Evolutionary conservation across 2,888 invertebrate genomes (phyloP), one percentile per base, ranked within the genome.

Genomic region (Eledone cirrhosa): DNA sequence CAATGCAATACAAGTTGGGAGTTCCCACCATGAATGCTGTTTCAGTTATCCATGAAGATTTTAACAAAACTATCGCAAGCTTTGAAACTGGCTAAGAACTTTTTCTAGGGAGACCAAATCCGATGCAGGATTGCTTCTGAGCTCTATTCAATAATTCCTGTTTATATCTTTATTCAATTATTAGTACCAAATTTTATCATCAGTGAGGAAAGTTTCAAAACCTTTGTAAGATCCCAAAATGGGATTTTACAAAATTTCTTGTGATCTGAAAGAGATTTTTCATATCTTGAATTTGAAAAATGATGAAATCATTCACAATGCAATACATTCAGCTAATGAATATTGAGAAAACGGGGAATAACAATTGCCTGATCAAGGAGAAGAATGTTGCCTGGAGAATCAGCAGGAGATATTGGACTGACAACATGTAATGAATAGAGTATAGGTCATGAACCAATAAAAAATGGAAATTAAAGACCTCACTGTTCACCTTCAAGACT

Each of bases 281-380:
- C 22, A 76, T 22, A 76, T 48, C 14, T 76, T 48, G 13, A 0
- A 48, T 76, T 76, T 47, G 76, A 69, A 69, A 69, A 69, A 69
- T 69, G 14, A 69, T 31, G 69, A 69, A 69, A 27, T 67, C n/a
- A 67, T 67, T 27, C 67, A 67, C 67, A 67, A 67, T 24, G 67
- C 67, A 19, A 67, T 67, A n/a, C 67, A 67, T 67, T 67, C 14
- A 67, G 69, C 69, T 27, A 69, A 69, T 69, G 69, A 69, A 69
- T 69, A n/a, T 69, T 69, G 27, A 24, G 27, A 29, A 69, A 69
- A 69, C 8, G 29, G 24, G 24, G 69, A 19, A 69, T 69, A 69
- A 5, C 69, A 69, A 69, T 69, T 69, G 69, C 29, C 14, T 27
- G 19, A 69, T 24, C 69, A 69, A 69, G 67, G 13, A 67, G 69